Base-by-base conservation (phyloP, 2,113 vertebrate genomes). In the Caloenas nicobarica region DNA sequence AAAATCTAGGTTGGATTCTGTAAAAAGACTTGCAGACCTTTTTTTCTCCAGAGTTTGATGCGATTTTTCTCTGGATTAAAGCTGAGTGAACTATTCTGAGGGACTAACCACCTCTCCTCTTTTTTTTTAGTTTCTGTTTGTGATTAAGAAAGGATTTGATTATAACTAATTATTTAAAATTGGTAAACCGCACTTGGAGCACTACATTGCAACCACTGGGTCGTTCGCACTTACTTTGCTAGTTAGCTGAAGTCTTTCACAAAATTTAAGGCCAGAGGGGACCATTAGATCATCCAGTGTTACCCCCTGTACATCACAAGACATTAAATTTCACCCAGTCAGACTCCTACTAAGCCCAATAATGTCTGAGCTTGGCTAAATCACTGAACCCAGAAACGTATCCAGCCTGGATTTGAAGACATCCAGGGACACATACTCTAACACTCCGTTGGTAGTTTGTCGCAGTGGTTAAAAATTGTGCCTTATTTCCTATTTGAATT, bases 1-100 rank as follows among this genome's bases (percentile, higher is more conserved):
- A 97, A 97, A 98, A 95, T 95, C 77, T 81, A 42, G 51, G 50
- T 89, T 94, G 86, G 91, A 77, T 97, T 97, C 88, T 26, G 85
- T 83, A 93, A 96, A 97, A 97, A 95, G 84, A 92, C 81, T 89
- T 82, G 87, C 65, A 93, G 66, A 77, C 66, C 33, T 93, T 95
- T 91, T 87, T 40, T 95, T 81, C 65, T 83, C 78, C 51, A 68
- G 51, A 78, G 22, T 82, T 97, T 74, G 4, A 18, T 93, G 74
- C 31, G 64, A 31, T 91, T 94, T 96, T 94, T 69, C 66, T 97
- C 62, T 57, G 51, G 56, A 80, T 57, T 94, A 77, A 76, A 81
- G 7, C 50, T 26, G 25, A 71, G 8, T 1, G 6, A 89, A 26
- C 29, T 74, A 4, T 61, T 81, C 23, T 76, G n/a, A 56, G 22